Conservation (phyloP, 2,888 invertebrate genomes). For the Dendrolimus pini region DNA sequence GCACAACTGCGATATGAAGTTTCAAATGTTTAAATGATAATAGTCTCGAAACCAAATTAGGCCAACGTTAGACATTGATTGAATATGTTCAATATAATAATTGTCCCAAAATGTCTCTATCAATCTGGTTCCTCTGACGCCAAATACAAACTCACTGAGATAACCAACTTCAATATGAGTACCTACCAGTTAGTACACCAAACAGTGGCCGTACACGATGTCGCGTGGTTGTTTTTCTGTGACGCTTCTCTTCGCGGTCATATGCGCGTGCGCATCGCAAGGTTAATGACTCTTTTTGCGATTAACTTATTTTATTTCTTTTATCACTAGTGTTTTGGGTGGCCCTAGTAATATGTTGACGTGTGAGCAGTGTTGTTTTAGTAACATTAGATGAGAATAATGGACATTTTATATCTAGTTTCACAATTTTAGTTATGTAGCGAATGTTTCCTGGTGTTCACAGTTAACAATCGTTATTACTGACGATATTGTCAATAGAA, state of each 20-base stretch:
- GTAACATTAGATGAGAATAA: too few relatives aligned
- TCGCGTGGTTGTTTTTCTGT: constrained; percentile 30
- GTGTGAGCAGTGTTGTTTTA: too few relatives aligned
- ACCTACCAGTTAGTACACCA: not conserved
- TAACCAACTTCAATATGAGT: not conserved
- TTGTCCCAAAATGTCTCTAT: not conserved
- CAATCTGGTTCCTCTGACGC: not conserved
- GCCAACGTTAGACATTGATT: too few relatives aligned
- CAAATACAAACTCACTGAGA: not conserved
- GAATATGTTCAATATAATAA: not conserved
- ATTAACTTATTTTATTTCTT: constrained; percentile 25
- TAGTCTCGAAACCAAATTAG: too few relatives aligned
- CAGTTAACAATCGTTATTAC: too few relatives aligned
- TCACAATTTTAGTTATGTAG: too few relatives aligned
- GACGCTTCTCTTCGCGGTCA: constrained; percentile 30
- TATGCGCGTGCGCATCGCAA: constrained; percentile 36
- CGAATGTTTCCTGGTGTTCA: too few relatives aligned
- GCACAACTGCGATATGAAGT: too few relatives aligned
- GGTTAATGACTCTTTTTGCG: constrained; percentile 35
- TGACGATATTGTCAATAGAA: too few relatives aligned
- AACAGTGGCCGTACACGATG: constrained; percentile 20
- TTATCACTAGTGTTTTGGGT: constrained; percentile 23
- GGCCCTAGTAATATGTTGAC: constrained; percentile 20
- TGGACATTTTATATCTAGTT: too few relatives aligned
- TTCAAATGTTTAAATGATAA: too few relatives aligned